Conservation (phyloP, 2,113 vertebrate genomes). For the Cercocebus atys region DNA sequence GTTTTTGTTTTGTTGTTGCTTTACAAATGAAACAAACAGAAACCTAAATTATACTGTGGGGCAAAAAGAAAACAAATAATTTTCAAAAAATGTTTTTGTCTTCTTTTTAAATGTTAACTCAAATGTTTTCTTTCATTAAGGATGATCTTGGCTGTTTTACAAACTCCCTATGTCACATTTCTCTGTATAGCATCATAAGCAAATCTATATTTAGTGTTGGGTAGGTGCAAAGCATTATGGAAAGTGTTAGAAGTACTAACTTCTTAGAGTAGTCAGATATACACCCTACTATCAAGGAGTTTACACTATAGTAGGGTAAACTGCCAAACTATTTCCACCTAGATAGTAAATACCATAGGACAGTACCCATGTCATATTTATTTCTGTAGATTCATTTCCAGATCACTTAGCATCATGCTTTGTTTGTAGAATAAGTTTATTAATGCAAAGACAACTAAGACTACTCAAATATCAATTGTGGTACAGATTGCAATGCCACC, state of each 20-base stretch:
- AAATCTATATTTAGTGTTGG: not conserved
- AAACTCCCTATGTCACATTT: not conserved
- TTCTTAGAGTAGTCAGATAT: not conserved
- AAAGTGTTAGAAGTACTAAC: not conserved
- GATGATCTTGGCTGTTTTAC: not conserved
- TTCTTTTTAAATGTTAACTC: not conserved
- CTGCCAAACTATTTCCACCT: not conserved
- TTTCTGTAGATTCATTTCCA: not conserved
- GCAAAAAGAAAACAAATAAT: constrained; percentile 3
- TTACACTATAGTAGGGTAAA: not conserved
- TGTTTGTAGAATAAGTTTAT: not conserved
- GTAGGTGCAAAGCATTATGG: not conserved
- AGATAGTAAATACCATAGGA: not conserved
- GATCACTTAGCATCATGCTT: not conserved
- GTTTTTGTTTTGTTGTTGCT: not conserved
- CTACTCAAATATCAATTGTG: not conserved
- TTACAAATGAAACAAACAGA: constrained; percentile 3
- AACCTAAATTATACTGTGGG: not conserved
- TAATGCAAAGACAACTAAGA: not conserved
- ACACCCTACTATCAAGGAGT: not conserved
- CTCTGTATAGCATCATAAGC: not conserved
- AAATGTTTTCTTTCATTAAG: not conserved
- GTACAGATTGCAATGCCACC: not conserved
- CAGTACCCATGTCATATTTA: not conserved
- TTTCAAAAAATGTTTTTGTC: not conserved